Base-by-base conservation (phyloP, 2,888 invertebrate species). In the Subacronicta megacephala region DNA sequence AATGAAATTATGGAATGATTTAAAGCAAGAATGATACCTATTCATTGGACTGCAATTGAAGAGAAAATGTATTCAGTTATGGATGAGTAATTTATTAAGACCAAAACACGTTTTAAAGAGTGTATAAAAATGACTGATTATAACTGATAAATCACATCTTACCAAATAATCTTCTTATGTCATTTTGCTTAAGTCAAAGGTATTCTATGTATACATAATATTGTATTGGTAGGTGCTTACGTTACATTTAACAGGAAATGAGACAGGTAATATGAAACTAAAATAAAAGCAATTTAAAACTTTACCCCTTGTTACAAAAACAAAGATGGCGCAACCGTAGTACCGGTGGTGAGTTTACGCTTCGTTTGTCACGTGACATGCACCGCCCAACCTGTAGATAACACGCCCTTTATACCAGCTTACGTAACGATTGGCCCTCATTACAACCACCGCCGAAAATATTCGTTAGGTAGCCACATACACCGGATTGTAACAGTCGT, bases 311-410 rank as follows among this genome's bases (percentile, higher is more conserved):
- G 72, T 73, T 82, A 84, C 72, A 80, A 87, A 88, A 89, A 88
- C 83, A 86, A 90, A 89, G 81, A 91, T 92, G 90, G 89, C 89
- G 89, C 73, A 57, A 74, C 78, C 73, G 77, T 80, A 81, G 81
- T 82, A 77, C 78, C 83, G 84, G 88, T 85, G 88, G 87, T 84
- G 82, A 78, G 80, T 89, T 86, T 76, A 85, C 86, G 90, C 85
- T 87, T 85, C 82, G 89, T 67, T 86, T 77, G 85, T 82, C 86
- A 85, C 84, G 84, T 86, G 83, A 85, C 84, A 81, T 81, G 88
- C 85, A 79, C 90, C 90, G 89, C 91, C 90, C 89, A 85, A 82
- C 78, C 82, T 79, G 71, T 73, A 81, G 82, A 81, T 82, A 88
- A 85, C 88, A 90, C 90, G 89, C 89, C 91, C 89, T 90, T 85